Evolutionary conservation across 1,140 invertebrate species (phyloP).

Genomic region (Pseudachorutes palmiensis): DNA sequence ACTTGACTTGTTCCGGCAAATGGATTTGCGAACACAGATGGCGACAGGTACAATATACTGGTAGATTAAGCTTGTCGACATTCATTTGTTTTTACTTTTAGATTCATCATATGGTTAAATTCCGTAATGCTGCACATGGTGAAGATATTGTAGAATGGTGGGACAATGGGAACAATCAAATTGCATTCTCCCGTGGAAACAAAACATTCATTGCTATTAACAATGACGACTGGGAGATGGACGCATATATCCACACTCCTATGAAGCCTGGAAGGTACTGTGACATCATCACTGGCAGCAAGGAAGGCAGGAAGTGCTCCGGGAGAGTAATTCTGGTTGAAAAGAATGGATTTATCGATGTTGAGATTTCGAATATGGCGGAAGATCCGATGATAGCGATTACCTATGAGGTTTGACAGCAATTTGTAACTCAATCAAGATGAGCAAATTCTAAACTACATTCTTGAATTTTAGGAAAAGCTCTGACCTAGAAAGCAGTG

Average conservation of each 20-base stretch:
- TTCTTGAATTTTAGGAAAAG: too few relatives aligned
- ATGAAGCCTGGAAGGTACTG: slow-evolving; percentile 50
- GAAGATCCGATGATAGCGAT: slow-evolving; percentile 11
- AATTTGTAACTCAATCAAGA: too few relatives aligned
- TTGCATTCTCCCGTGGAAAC: slow-evolving; percentile 64
- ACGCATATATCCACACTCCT: slow-evolving; percentile 41
- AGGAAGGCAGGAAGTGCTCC: slow-evolving; percentile 43
- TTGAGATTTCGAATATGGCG: neutral
- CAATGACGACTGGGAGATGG: slow-evolving; percentile 37
- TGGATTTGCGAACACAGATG: slow-evolving; percentile 56
- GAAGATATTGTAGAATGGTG: slow-evolving; percentile 57
- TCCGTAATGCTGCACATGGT: slow-evolving; percentile 44
- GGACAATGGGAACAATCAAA: slow-evolving; percentile 63
- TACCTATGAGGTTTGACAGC: slow-evolving; percentile 1
- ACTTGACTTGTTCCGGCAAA: slow-evolving; percentile 46
- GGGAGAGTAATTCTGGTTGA: slow-evolving; percentile 44
- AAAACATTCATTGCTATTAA: slow-evolving; percentile 67
- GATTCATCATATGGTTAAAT: slow-evolving; percentile 49
- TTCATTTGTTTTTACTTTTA: slow-evolving; percentile 14
- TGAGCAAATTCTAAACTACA: too few relatives aligned
- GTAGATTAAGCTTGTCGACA: neutral
- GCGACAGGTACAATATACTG: slow-evolving; percentile 33
- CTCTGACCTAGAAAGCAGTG: too few relatives aligned
- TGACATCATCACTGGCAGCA: slow-evolving; percentile 49
- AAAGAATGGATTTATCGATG: neutral